Evolutionary conservation across 2,888 invertebrate species (phyloP).

Genomic region (Lithophane semibrunnea): DNA sequence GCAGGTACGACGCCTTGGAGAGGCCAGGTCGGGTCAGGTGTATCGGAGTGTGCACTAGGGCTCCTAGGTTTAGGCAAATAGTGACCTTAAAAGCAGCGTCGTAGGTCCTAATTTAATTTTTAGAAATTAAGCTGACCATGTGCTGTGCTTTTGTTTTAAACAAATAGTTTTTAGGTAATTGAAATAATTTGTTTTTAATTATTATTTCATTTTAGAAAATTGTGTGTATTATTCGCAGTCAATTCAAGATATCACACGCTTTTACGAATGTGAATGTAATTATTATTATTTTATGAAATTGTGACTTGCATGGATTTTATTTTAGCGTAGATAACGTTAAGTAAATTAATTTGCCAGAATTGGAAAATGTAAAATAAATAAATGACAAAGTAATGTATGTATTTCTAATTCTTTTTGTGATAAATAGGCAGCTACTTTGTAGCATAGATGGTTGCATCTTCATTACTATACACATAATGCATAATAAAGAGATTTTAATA

Average conservation of each 20-base stretch:
- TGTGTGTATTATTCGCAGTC: constrained; percentile 88
- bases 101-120: constrained; percentile 87
- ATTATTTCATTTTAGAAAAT: constrained; percentile 81
- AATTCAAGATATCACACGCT: constrained; percentile 84
- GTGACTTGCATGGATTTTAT: constrained; percentile 77
- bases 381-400: constrained; percentile 85
- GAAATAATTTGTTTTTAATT: constrained; percentile 86
- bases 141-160: constrained; percentile 91
- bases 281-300: constrained; percentile 74
- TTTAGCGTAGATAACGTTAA: constrained; percentile 77
- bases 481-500: constrained; percentile 90
- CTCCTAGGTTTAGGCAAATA: constrained; percentile 87
- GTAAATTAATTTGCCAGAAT: constrained; percentile 84
- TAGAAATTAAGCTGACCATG: constrained; percentile 89
- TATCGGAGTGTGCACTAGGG: constrained; percentile 82
- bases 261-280: constrained; percentile 81
- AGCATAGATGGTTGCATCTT: constrained; percentile 85
- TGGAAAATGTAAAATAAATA: constrained; percentile 80
- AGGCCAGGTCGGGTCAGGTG: constrained; percentile 69
- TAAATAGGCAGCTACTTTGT: constrained; percentile 88
- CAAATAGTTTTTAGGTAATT: constrained; percentile 87
- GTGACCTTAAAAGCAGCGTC: constrained; percentile 82
- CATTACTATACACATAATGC: constrained; percentile 85
- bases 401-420: constrained; percentile 85
- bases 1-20: constrained; percentile 59